Conservation (phyloP, 2,888 invertebrate genomes). For the Pyrgus malvae region DNA sequence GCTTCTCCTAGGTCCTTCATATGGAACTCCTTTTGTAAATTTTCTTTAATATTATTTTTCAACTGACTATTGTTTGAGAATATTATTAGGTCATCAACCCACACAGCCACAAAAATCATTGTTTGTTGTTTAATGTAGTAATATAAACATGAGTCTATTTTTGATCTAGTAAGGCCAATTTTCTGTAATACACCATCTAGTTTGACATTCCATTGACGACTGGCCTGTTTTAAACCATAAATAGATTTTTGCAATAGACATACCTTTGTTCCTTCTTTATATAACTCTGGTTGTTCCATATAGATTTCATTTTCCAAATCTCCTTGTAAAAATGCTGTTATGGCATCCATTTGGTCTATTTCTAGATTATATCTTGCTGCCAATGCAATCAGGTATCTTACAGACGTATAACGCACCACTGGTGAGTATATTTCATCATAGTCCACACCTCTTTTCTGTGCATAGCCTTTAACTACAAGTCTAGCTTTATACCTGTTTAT, state of each 20-base stretch:
- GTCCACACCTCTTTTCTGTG: slow-evolving; percentile 28
- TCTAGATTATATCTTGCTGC: slow-evolving; percentile 25
- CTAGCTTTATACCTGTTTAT: background rate
- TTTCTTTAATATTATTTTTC: background rate
- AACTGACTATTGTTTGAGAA: background rate
- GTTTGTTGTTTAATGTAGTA: background rate
- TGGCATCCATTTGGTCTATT: slow-evolving; percentile 27
- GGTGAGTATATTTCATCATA: slow-evolving; percentile 33
- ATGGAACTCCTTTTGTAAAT: background rate
- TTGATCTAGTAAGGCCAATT: background rate
- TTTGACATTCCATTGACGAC: slow-evolving; percentile 4
- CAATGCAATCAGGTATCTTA: slow-evolving; percentile 28
- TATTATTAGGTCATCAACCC: slow-evolving; percentile 3
- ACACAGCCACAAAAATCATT: background rate
- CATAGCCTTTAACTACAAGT: background rate
- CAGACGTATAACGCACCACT: slow-evolving; percentile 35
- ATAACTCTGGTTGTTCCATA: background rate
- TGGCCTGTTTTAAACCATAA: slow-evolving; percentile 32
- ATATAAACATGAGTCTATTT: slow-evolving; percentile 1
- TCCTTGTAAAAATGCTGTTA: slow-evolving; percentile 26
- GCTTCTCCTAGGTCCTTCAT: slow-evolving; percentile 24
- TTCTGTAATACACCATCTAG: background rate
- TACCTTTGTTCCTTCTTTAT: background rate
- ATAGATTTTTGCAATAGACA: slow-evolving; percentile 29
- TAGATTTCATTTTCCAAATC: slow-evolving; percentile 18